Conservation (phyloP, 1,140 invertebrate species). For the Drosophila miranda region DNA sequence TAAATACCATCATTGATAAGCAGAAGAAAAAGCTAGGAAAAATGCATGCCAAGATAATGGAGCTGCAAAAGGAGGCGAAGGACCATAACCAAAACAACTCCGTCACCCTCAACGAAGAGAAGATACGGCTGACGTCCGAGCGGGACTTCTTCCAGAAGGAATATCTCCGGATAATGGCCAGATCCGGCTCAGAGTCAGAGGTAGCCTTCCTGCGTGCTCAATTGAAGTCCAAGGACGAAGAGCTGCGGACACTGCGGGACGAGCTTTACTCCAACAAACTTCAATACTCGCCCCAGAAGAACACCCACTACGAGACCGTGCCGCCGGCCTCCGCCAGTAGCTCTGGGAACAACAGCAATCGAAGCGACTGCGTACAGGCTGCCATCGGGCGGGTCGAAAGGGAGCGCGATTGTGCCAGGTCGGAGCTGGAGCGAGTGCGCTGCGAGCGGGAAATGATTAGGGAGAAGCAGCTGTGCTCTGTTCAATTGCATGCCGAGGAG, state of each 20-base stretch:
- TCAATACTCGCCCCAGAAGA: conserved; percentile 45
- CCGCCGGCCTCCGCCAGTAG: conserved; percentile 15
- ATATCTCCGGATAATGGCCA: conserved; percentile 67
- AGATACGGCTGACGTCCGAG: conserved; percentile 66
- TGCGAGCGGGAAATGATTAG: conserved; percentile 69
- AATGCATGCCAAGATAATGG: conserved; percentile 53
- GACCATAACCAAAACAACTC: conserved; percentile 32
- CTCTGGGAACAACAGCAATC: conserved; percentile 17
- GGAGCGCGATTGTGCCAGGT: conserved; percentile 69
- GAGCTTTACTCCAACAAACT: conserved; percentile 50
- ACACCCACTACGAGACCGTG: conserved; percentile 37
- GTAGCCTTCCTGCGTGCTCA: conserved; percentile 71
- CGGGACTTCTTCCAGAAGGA: conserved; percentile 80
- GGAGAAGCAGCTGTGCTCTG: conserved; percentile 61
- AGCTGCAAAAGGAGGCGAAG: conserved; percentile 50
- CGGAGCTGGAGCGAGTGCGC: conserved; percentile 70
- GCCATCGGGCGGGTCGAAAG: conserved; percentile 66
- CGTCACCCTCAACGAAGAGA: conserved; percentile 65
- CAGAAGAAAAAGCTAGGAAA: conserved; percentile 64
- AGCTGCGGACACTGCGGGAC: conserved; percentile 51
- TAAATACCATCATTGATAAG: conserved; percentile 60
- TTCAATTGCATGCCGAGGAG: conserved; percentile 66
- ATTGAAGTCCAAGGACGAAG: conserved; percentile 80
- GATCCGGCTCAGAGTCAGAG: conserved; percentile 65
- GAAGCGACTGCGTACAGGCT: conserved; percentile 74